Evolutionary conservation across 2,888 invertebrate species (phyloP), one percentile per base, ranked within the genome.

Genomic region (Pherbina coryleti): DNA sequence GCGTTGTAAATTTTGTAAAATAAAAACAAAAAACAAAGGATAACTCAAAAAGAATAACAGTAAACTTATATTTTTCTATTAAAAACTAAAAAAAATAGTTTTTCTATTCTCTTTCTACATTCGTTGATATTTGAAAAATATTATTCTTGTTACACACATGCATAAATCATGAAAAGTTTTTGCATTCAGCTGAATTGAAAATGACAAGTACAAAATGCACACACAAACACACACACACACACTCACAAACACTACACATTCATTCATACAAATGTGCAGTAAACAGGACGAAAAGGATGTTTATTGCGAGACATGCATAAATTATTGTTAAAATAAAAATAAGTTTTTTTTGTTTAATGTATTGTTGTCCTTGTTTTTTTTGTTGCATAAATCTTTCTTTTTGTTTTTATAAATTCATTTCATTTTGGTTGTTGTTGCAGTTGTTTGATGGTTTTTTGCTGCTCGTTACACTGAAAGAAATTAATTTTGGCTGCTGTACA

Each of bases 401-500:
- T 67, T 67, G 44, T 34, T 64, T 49, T 74, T 28, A n/a, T 25
- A 37, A 60, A 25, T 73, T 60, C 17, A 34, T 60, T 14, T 44
- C 9, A 19, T 71, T 44, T 14, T 37, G 62, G 31, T 44, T 76
- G 34, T 51, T 75, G 66, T 55, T 57, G 14, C 44, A 31, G 37
- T 55, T 67, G n/a, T 64, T 67, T 34, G n/a, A 49, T 60, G 25
- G 3, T 28, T 25, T 62, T 28, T 19, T 19, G 55, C 31, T 37
- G 17, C 14, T 72, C 57, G 49, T 17, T 49, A 62, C 49, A 73
- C 73, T 51, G 72, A 51, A 49, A 74, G 80, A 80, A 80, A 80
- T 80, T 80, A 79, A 80, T 78, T 80, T 80, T 55, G 74, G 70
- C 22, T 75, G 76, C 78, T 82, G 83, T 84, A 84, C 84, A 86